phyloP scores from a whole-genome alignment of 2,113 vertebrate genomes.

The Ameiurus melas region DNA sequence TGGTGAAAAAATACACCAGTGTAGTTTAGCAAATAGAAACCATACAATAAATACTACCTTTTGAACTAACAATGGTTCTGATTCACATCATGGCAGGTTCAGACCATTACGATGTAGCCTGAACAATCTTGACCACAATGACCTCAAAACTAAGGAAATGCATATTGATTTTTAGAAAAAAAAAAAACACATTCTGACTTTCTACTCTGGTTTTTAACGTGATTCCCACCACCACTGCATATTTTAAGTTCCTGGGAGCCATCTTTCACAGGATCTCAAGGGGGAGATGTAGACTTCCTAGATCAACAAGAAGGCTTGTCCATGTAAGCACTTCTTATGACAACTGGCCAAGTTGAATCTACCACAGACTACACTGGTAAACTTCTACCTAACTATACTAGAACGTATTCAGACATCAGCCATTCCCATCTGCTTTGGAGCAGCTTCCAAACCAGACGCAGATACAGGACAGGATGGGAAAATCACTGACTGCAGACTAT shows the following conservation, averaged over 20 bases:
- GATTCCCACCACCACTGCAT: neutral
- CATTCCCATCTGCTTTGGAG: neutral
- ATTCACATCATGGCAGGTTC: neutral
- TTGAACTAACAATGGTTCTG: neutral
- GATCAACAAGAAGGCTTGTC: neutral
- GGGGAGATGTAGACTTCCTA: neutral
- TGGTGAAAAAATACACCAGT: neutral
- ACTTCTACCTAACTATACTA: neutral
- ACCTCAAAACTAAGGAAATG: neutral
- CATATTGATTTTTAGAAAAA: neutral
- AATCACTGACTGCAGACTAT: neutral
- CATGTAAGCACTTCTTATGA: too few species aligned
- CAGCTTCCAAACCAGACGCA: neutral
- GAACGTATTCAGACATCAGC: neutral
- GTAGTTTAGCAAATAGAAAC: neutral
- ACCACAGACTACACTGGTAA: neutral
- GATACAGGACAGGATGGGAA: neutral
- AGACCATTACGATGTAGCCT: neutral
- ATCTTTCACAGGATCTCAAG: neutral
- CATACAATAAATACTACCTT: neutral
- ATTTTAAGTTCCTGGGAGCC: neutral
- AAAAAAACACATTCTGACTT: neutral
- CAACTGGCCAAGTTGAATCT: neutral
- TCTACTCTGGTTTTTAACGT: neutral
- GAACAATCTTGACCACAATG: neutral